These are phyloP conservation scores for Drosophila pruinosa DNA, from an alignment of 1,140 invertebrate species.

Conservation along the genomic window DNA sequence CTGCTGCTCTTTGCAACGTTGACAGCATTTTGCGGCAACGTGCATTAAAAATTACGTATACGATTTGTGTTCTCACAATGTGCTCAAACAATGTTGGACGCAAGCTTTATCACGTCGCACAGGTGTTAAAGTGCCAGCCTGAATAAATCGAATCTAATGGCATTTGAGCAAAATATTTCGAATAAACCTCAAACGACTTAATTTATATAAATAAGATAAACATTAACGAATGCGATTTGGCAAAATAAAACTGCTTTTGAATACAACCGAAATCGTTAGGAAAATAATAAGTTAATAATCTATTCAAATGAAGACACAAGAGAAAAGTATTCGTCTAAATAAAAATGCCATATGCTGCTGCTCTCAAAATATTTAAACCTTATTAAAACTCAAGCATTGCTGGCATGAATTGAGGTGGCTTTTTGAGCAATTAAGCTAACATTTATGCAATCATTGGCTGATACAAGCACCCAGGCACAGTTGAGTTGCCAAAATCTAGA, in stretches of 20 bases:
- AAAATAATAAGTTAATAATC: too few species aligned
- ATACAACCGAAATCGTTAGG: too few species aligned
- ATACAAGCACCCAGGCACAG: background rate
- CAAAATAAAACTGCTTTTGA: too few species aligned
- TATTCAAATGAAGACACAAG: too few species aligned
- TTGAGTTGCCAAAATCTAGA: background rate
- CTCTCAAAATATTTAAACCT: too few species aligned
- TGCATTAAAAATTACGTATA: conserved; percentile 53
- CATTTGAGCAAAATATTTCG: background rate
- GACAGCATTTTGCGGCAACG: conserved; percentile 45
- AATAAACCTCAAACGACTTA: background rate
- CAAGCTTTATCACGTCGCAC: conserved; percentile 17
- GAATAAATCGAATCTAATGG: background rate
- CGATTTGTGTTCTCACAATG: conserved; percentile 26
- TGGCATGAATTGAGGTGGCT: conserved; percentile 53
- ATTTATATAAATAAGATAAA: too few species aligned
- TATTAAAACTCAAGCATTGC: conserved; percentile 38
- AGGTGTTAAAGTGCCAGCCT: conserved; percentile 13
- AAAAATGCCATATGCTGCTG: too few species aligned
- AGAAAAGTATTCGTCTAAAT: too few species aligned
- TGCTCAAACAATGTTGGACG: conserved; percentile 25
- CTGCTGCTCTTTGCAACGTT: conserved; percentile 22
- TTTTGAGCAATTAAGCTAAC: conserved; percentile 58
- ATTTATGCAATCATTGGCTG: conserved; percentile 28
- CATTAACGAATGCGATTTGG: too few species aligned